Conservation (phyloP, 1,140 invertebrate species). For the Drosophila sp. region DNA sequence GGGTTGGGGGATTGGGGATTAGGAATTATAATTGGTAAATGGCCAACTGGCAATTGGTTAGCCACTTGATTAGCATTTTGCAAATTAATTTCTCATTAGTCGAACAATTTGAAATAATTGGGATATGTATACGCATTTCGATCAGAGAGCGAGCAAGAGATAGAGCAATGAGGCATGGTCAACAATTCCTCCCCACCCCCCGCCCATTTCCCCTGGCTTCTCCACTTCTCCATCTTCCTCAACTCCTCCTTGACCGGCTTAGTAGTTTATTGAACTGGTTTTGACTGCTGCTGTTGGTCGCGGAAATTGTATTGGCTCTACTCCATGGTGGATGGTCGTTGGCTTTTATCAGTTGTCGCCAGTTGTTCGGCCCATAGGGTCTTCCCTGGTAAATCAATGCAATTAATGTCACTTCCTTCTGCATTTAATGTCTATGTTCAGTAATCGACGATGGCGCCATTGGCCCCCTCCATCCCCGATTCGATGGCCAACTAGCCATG, state of each 20-base stretch:
- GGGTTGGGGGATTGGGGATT: slow-evolving; percentile 10
- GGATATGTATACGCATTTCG: slow-evolving; percentile 60
- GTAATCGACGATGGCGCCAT: slow-evolving; percentile 72
- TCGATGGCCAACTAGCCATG: not conserved
- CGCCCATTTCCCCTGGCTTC: not conserved
- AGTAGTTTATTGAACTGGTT: slow-evolving; percentile 10
- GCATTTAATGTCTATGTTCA: slow-evolving; percentile 77
- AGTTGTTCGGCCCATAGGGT: slow-evolving; percentile 49
- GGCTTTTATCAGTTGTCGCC: slow-evolving; percentile 48
- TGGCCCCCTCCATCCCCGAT: slow-evolving; percentile 3
- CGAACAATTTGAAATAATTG: slow-evolving; percentile 69
- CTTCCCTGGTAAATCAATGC: slow-evolving; percentile 67
- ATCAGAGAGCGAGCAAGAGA: not conserved
- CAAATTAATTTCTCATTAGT: slow-evolving; percentile 75
- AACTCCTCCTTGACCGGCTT: slow-evolving; percentile 35
- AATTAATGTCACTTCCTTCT: slow-evolving; percentile 78
- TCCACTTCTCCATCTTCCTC: not conserved
- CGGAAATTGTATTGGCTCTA: slow-evolving; percentile 7
- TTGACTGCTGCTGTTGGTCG: not conserved
- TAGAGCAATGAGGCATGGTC: not conserved
- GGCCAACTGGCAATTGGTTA: slow-evolving; percentile 21
- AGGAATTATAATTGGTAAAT: slow-evolving; percentile 42
- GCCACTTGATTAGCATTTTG: slow-evolving; percentile 66
- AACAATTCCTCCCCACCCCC: not conserved
- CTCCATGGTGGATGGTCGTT: slow-evolving; percentile 7